Percentiles rank a stretch among this genome's conserved stretches.
These are phyloP conservation scores for Triplophysa yarkandensis DNA, from an alignment of 2,797 vertebrate genomes.

Conservation along the genomic window DNA sequence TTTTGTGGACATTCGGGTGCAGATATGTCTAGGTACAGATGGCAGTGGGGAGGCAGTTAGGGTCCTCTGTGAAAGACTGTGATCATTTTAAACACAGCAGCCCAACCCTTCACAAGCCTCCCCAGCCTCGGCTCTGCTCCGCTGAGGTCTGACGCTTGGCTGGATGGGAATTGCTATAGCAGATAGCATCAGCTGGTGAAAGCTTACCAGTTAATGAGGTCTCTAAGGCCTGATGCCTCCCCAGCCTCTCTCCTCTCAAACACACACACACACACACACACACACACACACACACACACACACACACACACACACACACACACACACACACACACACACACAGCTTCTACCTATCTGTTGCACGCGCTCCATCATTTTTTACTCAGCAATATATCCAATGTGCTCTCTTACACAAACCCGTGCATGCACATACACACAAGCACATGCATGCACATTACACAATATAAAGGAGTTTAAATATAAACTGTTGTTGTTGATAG, in stretches of 20 bases:
- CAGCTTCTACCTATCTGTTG: conserved; percentile 26
- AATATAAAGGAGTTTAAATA: too few species aligned
- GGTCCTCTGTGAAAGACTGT: conserved; percentile 35
- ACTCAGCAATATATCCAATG: conserved; percentile 37
- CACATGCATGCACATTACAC: conserved; percentile 37
- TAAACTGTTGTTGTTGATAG: conserved; percentile 41
- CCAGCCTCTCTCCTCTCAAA: conserved; percentile 56
- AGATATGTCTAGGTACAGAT: not conserved
- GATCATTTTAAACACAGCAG: conserved; percentile 41
- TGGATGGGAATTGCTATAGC: conserved; percentile 60
- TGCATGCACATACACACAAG: conserved; percentile 47
- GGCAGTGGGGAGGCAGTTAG: not conserved
- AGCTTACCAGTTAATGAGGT: conserved; percentile 80
- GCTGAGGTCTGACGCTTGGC: conserved; percentile 60
- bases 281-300: conserved; percentile 45
- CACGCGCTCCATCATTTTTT: conserved; percentile 23
- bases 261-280: conserved; percentile 51
- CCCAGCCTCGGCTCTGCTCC: conserved; percentile 25
- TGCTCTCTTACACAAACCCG: conserved; percentile 15
- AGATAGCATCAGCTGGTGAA: conserved; percentile 67
- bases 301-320: conserved; percentile 38
- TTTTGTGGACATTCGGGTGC: not conserved
- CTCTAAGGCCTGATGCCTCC: conserved; percentile 73
- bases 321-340: conserved; percentile 48
- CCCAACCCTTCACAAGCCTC: conserved; percentile 37